These are phyloP conservation scores for Larimichthys polyactis DNA, from an alignment of 2,113 vertebrate species.

Conservation along the genomic window DNA sequence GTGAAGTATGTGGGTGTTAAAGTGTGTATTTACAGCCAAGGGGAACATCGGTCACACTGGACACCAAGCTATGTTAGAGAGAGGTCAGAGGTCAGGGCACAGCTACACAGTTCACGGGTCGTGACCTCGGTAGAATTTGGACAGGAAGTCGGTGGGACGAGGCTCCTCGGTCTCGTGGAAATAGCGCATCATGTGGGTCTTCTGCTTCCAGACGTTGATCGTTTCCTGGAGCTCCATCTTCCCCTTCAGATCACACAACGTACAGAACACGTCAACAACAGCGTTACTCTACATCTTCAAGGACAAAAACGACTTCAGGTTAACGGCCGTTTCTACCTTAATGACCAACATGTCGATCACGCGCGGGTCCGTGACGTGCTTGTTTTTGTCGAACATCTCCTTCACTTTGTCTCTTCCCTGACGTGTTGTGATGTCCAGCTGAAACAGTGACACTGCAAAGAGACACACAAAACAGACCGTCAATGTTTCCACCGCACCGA, in stretches of 20 bases:
- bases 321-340: constrained; percentile 86
- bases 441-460: constrained; percentile 86
- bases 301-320: too few relatives aligned
- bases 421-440: constrained; percentile 91
- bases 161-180: constrained; percentile 90
- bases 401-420: constrained; percentile 92
- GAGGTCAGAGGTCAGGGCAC: constrained; percentile 29
- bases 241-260: constrained; percentile 81
- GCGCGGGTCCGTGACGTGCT: constrained; percentile 90
- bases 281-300: background rate
- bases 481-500: too few relatives aligned
- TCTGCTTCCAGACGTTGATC: constrained; percentile 95
- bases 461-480: background rate
- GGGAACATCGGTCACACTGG: constrained; percentile 63
- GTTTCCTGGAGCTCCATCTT: constrained; percentile 98
- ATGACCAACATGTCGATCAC: constrained; percentile 95
- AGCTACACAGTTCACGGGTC: constrained; percentile 85
- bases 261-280: background rate
- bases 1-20: constrained; percentile 40
- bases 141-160: constrained; percentile 90
- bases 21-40: constrained; percentile 83
- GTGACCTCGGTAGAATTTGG: constrained; percentile 93
- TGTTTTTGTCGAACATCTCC: constrained; percentile 93
- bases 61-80: constrained; percentile 27
- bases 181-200: constrained; percentile 95